Percentiles rank a stretch among this genome's conserved stretches.
These are phyloP conservation scores for Hypercompe scribonia DNA, from an alignment of 2,888 invertebrate genomes.

Conservation along the genomic window DNA sequence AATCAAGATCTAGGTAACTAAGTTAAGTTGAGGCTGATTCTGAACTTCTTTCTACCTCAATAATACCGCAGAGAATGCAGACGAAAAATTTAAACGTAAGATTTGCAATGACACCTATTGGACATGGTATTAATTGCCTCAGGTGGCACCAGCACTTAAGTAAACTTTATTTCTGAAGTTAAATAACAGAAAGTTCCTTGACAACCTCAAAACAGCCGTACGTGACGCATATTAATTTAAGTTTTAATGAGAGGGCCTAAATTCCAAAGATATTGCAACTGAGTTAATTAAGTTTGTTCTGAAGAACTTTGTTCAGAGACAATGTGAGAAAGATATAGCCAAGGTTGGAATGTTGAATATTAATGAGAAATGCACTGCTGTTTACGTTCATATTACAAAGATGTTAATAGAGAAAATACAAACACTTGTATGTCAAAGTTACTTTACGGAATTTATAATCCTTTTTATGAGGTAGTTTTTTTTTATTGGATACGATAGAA, in stretches of 20 bases:
- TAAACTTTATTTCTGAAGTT: constrained; percentile 12
- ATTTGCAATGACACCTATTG: neutral
- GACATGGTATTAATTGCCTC: neutral
- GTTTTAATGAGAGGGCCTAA: constrained; percentile 68
- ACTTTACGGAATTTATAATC: too few species aligned
- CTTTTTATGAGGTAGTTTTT: neutral
- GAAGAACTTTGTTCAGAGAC: constrained; percentile 51
- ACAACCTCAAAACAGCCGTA: constrained; percentile 51
- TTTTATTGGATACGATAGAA: too few species aligned
- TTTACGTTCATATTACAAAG: constrained; percentile 6
- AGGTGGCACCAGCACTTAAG: neutral
- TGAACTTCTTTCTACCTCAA: neutral
- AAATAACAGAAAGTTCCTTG: constrained; percentile 17
- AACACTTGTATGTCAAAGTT: neutral
- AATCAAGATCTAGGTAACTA: too few species aligned
- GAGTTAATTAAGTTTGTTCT: constrained; percentile 67
- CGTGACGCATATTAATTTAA: constrained; percentile 70
- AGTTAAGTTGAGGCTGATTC: neutral
- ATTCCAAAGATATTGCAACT: constrained; percentile 66
- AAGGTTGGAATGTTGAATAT: constrained; percentile 15
- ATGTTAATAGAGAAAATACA: neutral
- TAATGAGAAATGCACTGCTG: constrained; percentile 24
- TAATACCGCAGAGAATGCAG: neutral
- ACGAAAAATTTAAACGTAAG: neutral
- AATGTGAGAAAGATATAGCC: constrained; percentile 47